A percentile compares a stretch with the other conserved stretches of the same genome.
These are phyloP conservation scores for Andinoacara biseriatus DNA, from an alignment of 2,113 vertebrate species.

Conservation along the genomic window DNA sequence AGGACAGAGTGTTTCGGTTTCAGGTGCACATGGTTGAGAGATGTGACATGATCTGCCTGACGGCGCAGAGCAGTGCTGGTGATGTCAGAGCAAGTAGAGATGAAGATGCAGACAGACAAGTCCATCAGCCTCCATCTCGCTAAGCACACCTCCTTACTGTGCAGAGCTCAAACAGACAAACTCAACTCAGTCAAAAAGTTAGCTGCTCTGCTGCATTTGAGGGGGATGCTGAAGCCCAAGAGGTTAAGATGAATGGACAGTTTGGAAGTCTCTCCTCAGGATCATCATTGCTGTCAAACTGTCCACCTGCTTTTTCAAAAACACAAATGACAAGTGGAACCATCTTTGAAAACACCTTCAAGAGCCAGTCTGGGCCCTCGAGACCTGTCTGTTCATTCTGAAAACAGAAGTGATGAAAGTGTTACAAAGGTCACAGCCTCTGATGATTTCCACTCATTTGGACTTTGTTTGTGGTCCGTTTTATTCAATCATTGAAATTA, in stretches of 20 bases:
- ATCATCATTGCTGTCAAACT: conserved; percentile 37
- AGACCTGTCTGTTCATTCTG: background rate
- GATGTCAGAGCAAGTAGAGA: conserved; percentile 32
- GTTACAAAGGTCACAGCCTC: background rate
- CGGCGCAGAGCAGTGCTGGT: conserved; percentile 28
- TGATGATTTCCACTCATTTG: background rate
- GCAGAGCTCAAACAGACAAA: background rate
- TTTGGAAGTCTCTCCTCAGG: conserved; percentile 9
- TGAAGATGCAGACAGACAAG: conserved; percentile 60
- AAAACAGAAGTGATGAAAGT: background rate
- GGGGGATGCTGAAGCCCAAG: background rate
- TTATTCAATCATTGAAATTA: background rate
- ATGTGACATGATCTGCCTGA: conserved; percentile 63
- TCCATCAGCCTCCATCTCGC: conserved; percentile 34
- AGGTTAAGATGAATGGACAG: conserved; percentile 46
- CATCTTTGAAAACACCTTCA: conserved; percentile 21
- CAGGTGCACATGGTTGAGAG: conserved; percentile 54
- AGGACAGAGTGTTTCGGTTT: conserved; percentile 41
- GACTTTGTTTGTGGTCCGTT: conserved; percentile 13
- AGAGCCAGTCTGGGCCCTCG: background rate
- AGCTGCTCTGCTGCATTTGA: conserved; percentile 8
- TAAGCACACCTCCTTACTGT: background rate
- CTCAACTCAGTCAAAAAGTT: conserved; percentile 27
- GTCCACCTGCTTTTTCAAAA: conserved; percentile 48
- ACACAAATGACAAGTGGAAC: conserved; percentile 49